A percentile compares a stretch with the other conserved stretches of the same genome.
phyloP scores from a whole-genome alignment of 2,888 invertebrate genomes.

The Cryptus viduatorius region DNA sequence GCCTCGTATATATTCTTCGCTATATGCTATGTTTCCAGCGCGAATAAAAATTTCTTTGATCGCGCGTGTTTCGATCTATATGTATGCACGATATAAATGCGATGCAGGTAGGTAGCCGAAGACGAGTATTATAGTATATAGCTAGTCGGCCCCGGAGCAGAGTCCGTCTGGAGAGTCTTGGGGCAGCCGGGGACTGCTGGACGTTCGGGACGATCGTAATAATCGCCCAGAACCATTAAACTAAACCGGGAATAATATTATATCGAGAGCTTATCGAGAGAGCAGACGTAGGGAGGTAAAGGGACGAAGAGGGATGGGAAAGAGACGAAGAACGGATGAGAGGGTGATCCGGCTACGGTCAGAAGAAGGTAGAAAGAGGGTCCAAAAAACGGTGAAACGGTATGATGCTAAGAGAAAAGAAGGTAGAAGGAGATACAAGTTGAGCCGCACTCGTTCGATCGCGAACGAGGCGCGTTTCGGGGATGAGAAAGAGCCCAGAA shows the following conservation, averaged over 20 bases:
- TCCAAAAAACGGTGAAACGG: conserved; percentile 30
- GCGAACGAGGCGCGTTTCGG: conserved; percentile 48
- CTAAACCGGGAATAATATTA: conserved; percentile 85
- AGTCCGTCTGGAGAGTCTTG: conserved; percentile 60
- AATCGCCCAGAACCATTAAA: conserved; percentile 85
- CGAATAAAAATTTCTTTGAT: conserved; percentile 8
- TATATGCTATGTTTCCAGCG: conserved; percentile 3
- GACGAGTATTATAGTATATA: conserved; percentile 33
- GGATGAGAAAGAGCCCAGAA: conserved; percentile 60
- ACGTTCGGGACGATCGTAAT: conserved; percentile 81
- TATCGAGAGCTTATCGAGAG: conserved; percentile 83
- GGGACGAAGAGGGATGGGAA: conserved; percentile 49
- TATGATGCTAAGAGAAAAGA: conserved; percentile 54
- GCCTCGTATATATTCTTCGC: conserved; percentile 5
- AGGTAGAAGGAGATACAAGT: conserved; percentile 54
- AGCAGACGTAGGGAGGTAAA: conserved; percentile 58
- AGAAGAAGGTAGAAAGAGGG: conserved; percentile 18
- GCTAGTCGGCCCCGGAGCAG: conserved; percentile 52
- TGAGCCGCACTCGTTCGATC: conserved; percentile 59
- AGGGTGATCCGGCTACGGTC: conserved; percentile 41
- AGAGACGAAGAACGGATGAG: conserved; percentile 58
- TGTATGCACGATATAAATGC: conserved; percentile 44
- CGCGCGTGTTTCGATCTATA: conserved; percentile 13
- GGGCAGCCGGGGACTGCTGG: conserved; percentile 69
- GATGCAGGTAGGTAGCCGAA: conserved; percentile 53